Base-by-base conservation (phyloP, 1,140 invertebrate genomes). In the Monomorium pharaonis region DNA sequence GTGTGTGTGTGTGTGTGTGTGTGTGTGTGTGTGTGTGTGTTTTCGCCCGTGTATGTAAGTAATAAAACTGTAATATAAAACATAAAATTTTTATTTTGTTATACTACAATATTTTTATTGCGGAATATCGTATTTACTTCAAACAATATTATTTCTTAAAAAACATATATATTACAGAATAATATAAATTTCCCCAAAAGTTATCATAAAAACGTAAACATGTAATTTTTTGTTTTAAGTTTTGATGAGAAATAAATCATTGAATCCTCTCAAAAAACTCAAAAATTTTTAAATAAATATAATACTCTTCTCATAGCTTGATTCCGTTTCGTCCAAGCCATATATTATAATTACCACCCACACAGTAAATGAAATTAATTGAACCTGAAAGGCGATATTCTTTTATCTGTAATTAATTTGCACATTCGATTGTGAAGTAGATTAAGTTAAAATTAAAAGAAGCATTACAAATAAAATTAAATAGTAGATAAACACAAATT, bases 331-430 rank as follows among this genome's bases (percentile, higher is more conserved):
- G 16, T 18, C 56, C 21, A 51, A 81, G 63, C 24, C 49, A 30
- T 81, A 69, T n/a, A n/a, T n/a, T n/a, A n/a, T 14, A 51, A 24
- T 80, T 42, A 54, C 3, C 4, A 54, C 42, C 6, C 10, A 37
- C 16, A 37, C 16, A 14, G 1, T 65, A 51, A 81, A 44, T 70
- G 3, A 81, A 70, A 81, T 81, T 24, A 81, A 56, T 80, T 21
- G 56, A n/a, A n/a, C n/a, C 9, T 42, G 24, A 70, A 24, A 70
- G 67, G 9, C 18, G 24, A 67, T 70, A 56, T 6, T 56, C 0
- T 56, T 44, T 24, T 54, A 54, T 54, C 44, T 33, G 3, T 30
- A 75, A 56, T 56, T 54, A 56, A 63, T 63, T 42, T 33, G 27
- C 24, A 16, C 30, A 44, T 7, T 1, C 42, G 77, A 81, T 70